Percentiles rank a stretch among this genome's conserved stretches.
Conservation (phyloP, 1,140 invertebrate genomes). For the Coptotermes formosanus region DNA sequence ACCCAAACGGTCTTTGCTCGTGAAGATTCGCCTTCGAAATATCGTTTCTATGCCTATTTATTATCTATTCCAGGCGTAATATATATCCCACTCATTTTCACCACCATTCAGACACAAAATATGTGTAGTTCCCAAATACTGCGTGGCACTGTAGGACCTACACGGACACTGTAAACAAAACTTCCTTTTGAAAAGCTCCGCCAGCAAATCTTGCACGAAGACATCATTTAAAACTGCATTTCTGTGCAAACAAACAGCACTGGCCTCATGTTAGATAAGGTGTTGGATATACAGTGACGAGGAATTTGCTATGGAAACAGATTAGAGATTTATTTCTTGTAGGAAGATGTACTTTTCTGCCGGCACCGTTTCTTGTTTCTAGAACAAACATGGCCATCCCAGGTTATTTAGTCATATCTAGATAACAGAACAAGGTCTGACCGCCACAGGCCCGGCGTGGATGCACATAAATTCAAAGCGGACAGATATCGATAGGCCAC, state of each 20-base stretch:
- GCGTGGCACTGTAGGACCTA: not conserved
- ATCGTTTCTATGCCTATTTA: too few species aligned
- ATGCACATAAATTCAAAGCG: not conserved
- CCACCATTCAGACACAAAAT: too few species aligned
- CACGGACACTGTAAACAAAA: not conserved
- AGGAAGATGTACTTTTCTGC: not conserved
- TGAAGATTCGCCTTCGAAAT: too few species aligned
- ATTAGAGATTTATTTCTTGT: not conserved
- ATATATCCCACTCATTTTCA: too few species aligned
- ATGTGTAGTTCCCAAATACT: too few species aligned
- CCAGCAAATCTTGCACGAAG: not conserved
- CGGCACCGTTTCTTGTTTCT: not conserved
- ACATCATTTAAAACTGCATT: not conserved
- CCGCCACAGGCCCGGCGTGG: not conserved
- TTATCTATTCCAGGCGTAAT: too few species aligned
- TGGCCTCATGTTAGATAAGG: not conserved
- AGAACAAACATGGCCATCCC: slow-evolving; percentile 5
- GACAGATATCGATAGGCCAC: not conserved
- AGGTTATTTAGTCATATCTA: slow-evolving; percentile 13
- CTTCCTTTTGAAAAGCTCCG: not conserved
- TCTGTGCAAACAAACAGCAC: not conserved
- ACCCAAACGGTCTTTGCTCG: too few species aligned
- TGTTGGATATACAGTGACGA: slow-evolving; percentile 12
- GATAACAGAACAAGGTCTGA: not conserved
- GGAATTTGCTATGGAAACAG: slow-evolving; percentile 6